A percentile compares a stretch with the other conserved stretches of the same genome.
phyloP scores from a whole-genome alignment of 2,797 vertebrate genomes.

The Pseudocheirus occidentalis region DNA sequence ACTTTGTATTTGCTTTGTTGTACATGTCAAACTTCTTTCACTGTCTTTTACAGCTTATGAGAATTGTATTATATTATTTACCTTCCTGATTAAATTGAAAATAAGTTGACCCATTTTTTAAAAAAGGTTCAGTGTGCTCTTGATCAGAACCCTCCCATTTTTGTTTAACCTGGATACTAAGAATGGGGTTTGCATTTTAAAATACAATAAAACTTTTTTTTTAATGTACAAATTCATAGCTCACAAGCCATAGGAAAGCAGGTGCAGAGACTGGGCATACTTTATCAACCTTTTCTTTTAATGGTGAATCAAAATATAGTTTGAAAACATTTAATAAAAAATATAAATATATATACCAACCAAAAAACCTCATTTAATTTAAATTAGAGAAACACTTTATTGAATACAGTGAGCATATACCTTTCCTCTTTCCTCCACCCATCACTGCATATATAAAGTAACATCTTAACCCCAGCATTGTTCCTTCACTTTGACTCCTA shows the following conservation, averaged over 20 bases:
- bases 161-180: neutral
- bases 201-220: neutral
- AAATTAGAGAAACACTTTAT: neutral
- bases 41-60: neutral
- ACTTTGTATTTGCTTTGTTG: conserved; percentile 10
- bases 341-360: neutral
- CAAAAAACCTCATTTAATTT: neutral
- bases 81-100: conserved; percentile 39
- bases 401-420: neutral
- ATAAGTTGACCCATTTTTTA: neutral
- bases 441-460: neutral
- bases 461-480: neutral
- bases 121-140: neutral
- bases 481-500: neutral
- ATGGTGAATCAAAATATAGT: neutral
- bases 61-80: neutral
- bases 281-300: neutral
- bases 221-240: neutral
- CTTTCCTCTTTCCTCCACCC: neutral
- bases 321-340: neutral
- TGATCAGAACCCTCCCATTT: neutral
- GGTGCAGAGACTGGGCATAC: neutral
- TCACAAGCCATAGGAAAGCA: neutral
- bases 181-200: neutral
- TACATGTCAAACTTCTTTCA: neutral